A percentile compares a stretch with the other conserved stretches of the same genome.
phyloP scores from a whole-genome alignment of 2,888 invertebrate species.

The Rhabditophanes sp. region DNA sequence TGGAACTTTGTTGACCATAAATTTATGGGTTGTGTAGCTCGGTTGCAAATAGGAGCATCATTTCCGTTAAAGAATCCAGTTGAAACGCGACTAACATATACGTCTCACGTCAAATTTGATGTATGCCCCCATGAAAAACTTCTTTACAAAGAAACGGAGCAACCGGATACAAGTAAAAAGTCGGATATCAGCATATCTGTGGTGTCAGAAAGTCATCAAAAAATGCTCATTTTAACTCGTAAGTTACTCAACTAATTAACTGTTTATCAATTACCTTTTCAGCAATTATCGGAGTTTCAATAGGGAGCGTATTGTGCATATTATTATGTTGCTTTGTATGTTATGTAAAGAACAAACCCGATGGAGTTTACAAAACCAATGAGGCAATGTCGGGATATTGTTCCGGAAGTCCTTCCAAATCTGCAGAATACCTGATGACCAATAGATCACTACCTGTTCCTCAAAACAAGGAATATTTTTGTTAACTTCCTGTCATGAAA shows the following conservation, averaged over 20 bases:
- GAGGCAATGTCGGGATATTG: constrained; percentile 16
- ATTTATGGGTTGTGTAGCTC: constrained; percentile 35
- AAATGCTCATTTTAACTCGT: constrained; percentile 14
- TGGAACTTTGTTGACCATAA: constrained; percentile 34
- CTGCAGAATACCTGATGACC: too few relatives aligned
- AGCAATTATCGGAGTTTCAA: constrained; percentile 23
- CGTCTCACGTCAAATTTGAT: constrained; percentile 29
- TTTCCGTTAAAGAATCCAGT: constrained; percentile 36
- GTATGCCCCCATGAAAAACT: constrained; percentile 27
- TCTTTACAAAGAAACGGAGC: too few relatives aligned
- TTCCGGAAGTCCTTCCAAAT: constrained; percentile 11
- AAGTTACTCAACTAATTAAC: constrained; percentile 4
- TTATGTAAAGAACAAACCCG: constrained; percentile 33
- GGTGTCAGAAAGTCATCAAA: constrained; percentile 2
- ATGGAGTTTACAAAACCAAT: constrained; percentile 42
- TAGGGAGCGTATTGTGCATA: constrained; percentile 17
- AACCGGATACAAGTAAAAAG: constrained; percentile 15
- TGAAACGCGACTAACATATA: constrained; percentile 25
- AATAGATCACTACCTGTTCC: too few relatives aligned
- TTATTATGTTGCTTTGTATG: constrained; percentile 23
- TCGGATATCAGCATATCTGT: constrained; percentile 3
- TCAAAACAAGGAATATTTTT: constrained; percentile 13
- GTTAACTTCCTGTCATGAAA: constrained; percentile 6
- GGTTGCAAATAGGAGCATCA: constrained; percentile 32
- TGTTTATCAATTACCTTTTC: constrained; percentile 5